These are phyloP conservation scores for Gadopsis bispinosus DNA, from an alignment of 2,797 vertebrate species.

Conservation along the genomic window DNA sequence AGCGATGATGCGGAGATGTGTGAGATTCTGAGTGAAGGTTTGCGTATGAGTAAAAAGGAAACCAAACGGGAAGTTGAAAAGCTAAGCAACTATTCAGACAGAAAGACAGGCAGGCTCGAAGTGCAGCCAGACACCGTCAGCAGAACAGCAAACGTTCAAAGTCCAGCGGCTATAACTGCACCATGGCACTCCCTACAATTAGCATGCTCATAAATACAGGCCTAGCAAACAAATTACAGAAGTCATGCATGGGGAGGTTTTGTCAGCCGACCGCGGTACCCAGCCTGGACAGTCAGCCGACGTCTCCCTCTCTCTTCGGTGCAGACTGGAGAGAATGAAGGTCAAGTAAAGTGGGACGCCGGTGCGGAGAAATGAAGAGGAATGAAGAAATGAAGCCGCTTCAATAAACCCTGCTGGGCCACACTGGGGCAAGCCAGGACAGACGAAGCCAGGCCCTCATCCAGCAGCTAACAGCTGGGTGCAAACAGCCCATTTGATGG, in stretches of 20 bases:
- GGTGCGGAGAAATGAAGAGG: constrained; percentile 13
- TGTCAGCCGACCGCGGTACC: constrained; percentile 64
- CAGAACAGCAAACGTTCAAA: constrained; percentile 79
- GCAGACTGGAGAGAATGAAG: constrained; percentile 33
- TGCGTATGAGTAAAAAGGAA: constrained; percentile 13
- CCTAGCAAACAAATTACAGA: constrained; percentile 85
- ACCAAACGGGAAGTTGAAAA: constrained; percentile 11
- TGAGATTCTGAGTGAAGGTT: constrained; percentile 1
- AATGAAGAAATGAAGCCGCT: constrained; percentile 26
- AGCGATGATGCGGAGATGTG: neutral
- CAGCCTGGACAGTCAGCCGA: constrained; percentile 52
- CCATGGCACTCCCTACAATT: constrained; percentile 83
- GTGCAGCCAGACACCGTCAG: constrained; percentile 64
- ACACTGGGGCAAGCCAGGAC: constrained; percentile 38
- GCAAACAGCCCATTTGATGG: constrained; percentile 75
- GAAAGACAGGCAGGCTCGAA: constrained; percentile 54
- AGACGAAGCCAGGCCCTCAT: constrained; percentile 34
- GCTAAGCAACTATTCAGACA: constrained; percentile 30
- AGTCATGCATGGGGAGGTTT: constrained; percentile 75
- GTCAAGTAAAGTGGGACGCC: constrained; percentile 37
- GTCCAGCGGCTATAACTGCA: constrained; percentile 79
- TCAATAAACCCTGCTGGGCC: constrained; percentile 30
- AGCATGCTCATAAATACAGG: constrained; percentile 85
- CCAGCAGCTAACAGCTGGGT: constrained; percentile 66
- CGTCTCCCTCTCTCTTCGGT: constrained; percentile 31